Evolutionary conservation across 1,140 invertebrate species (phyloP).

Genomic region (Drosophila malerkotliana): DNA sequence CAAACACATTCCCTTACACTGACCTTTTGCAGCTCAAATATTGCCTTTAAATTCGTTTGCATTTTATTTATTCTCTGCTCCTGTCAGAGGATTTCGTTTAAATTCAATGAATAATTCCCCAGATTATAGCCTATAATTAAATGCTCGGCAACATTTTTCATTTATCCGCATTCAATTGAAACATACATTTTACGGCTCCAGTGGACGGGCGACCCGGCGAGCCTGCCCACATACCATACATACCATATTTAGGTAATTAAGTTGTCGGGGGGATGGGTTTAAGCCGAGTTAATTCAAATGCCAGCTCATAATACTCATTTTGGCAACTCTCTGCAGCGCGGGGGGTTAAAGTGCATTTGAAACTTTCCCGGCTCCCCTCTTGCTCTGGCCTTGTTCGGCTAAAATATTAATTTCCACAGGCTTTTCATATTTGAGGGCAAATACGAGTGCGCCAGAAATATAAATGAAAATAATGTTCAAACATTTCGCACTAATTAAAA

Average conservation of each 20-base stretch:
- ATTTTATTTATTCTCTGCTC: constrained; percentile 14
- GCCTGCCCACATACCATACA: constrained; percentile 38
- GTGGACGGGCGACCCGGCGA: background rate
- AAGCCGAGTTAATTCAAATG: constrained; percentile 53
- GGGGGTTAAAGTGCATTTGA: background rate
- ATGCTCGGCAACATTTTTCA: constrained; percentile 8
- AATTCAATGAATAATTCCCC: constrained; percentile 32
- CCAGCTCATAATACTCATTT: constrained; percentile 55
- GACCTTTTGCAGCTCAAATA: constrained; percentile 15
- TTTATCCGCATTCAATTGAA: constrained; percentile 7
- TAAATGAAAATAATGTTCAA: constrained; percentile 77
- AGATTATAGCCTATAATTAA: constrained; percentile 32
- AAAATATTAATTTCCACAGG: constrained; percentile 55
- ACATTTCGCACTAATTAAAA: constrained; percentile 79
- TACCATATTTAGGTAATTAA: constrained; percentile 55
- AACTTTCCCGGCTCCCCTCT: constrained; percentile 7
- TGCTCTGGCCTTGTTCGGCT: background rate
- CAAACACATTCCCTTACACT: constrained; percentile 12
- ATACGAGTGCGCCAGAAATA: constrained; percentile 54
- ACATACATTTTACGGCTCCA: constrained; percentile 4
- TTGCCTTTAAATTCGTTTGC: constrained; percentile 16
- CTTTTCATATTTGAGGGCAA: constrained; percentile 56
- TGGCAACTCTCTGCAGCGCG: constrained; percentile 27
- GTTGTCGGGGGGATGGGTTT: constrained; percentile 8
- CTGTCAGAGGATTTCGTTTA: constrained; percentile 7